Evolutionary conservation across 2,113 vertebrate species (phyloP).

Genomic region (Mobula hypostoma): DNA sequence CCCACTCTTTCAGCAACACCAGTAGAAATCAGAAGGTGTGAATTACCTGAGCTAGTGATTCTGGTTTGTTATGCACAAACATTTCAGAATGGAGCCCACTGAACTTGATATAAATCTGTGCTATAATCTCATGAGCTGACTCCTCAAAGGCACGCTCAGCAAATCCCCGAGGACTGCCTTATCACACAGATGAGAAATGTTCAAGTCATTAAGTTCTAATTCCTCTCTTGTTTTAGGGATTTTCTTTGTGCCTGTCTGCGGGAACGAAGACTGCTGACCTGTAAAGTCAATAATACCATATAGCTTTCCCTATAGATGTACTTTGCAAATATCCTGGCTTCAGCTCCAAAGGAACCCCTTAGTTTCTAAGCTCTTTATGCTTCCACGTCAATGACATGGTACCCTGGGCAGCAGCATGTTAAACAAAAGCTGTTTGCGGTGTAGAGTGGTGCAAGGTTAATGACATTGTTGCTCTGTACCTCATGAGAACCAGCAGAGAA

Average conservation of each 20-base stretch:
- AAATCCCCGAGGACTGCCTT: background rate
- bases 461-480: constrained; percentile 9
- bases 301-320: background rate
- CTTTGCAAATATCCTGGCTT: background rate
- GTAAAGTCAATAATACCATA: background rate
- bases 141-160: background rate
- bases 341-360: background rate
- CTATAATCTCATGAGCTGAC: background rate
- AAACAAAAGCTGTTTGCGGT: constrained; percentile 25
- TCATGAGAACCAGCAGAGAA: constrained; percentile 32
- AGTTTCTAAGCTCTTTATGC: background rate
- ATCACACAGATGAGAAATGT: background rate
- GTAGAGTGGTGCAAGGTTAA: background rate
- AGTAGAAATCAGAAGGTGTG: background rate
- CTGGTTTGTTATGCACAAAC: background rate
- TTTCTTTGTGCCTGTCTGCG: background rate
- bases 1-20: background rate
- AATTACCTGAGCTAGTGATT: background rate
- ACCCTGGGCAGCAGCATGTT: constrained; percentile 16
- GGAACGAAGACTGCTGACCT: constrained; percentile 2
- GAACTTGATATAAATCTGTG: background rate
- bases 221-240: constrained; percentile 23
- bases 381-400: background rate
- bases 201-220: constrained; percentile 19
- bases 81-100: background rate